A percentile compares a stretch with the other conserved stretches of the same genome.
Evolutionary conservation across 2,113 vertebrate species (phyloP).

Genomic region (Orycteropus afer): DNA sequence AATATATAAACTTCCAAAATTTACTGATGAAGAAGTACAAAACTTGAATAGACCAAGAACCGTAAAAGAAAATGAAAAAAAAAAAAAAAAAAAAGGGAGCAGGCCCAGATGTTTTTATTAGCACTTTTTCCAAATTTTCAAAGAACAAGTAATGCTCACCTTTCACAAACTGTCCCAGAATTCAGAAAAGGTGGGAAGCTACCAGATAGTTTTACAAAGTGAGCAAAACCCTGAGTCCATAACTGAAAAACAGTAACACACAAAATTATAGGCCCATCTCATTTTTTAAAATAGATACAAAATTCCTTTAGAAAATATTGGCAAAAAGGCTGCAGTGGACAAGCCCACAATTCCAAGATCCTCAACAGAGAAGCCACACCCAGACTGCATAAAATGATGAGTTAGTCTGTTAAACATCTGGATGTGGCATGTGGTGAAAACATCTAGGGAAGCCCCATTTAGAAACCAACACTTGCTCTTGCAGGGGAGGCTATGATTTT

Average conservation of each 20-base stretch:
- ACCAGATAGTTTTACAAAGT: neutral
- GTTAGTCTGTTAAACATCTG: neutral
- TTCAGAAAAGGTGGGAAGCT: neutral
- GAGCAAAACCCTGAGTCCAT: neutral
- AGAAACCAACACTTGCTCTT: neutral
- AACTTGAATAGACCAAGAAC: neutral
- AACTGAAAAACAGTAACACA: neutral
- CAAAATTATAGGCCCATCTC: neutral
- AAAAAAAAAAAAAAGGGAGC: neutral
- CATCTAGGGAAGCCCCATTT: neutral
- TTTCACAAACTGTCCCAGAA: neutral
- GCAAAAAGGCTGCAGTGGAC: neutral
- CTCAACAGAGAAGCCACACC: neutral
- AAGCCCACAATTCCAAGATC: neutral
- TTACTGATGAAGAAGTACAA: neutral
- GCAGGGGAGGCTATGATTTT: neutral
- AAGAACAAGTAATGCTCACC: neutral
- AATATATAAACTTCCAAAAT: neutral
- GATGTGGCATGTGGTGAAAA: neutral
- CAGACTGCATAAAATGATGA: neutral
- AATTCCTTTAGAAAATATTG: neutral
- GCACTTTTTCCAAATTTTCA: neutral
- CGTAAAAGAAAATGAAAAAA: neutral
- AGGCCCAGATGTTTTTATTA: neutral
- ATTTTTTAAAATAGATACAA: neutral